These are phyloP conservation scores for Xestia xanthographa DNA, from an alignment of 2,888 invertebrate species.

Conservation along the genomic window DNA sequence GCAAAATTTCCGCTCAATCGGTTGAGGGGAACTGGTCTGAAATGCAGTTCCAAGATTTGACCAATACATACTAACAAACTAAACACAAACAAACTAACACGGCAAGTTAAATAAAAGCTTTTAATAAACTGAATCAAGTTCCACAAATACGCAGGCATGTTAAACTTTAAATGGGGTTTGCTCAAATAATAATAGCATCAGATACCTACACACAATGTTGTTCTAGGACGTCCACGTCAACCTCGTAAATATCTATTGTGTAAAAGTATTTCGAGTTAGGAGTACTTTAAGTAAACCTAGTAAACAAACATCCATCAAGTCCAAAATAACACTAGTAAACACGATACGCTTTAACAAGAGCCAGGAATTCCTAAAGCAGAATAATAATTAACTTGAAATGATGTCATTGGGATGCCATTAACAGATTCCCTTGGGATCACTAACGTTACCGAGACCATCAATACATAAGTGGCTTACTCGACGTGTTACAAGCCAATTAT, in stretches of 20 bases:
- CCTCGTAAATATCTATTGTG: not conserved
- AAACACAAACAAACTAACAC: too few relatives aligned
- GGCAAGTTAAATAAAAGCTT: too few relatives aligned
- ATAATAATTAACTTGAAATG: conserved; percentile 30
- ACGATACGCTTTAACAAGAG: not conserved
- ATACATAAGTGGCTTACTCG: conserved; percentile 40
- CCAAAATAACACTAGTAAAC: not conserved
- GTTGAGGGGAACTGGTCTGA: too few relatives aligned
- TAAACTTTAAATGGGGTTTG: not conserved
- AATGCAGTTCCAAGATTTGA: too few relatives aligned
- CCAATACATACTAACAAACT: too few relatives aligned
- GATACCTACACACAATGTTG: not conserved
- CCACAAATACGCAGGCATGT: not conserved
- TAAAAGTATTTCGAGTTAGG: too few relatives aligned
- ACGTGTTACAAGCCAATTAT: conserved; percentile 45
- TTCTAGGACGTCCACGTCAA: not conserved
- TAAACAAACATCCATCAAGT: not conserved
- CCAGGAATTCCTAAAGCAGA: conserved; percentile 9
- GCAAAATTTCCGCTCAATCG: too few relatives aligned
- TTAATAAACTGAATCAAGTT: not conserved
- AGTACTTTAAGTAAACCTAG: not conserved
- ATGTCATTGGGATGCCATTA: conserved; percentile 27
- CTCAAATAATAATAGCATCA: not conserved
- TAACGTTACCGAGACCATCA: conserved; percentile 21
- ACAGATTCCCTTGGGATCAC: conserved; percentile 24